phyloP scores from a whole-genome alignment of 2,113 vertebrate species.

The Clupea harengus region DNA sequence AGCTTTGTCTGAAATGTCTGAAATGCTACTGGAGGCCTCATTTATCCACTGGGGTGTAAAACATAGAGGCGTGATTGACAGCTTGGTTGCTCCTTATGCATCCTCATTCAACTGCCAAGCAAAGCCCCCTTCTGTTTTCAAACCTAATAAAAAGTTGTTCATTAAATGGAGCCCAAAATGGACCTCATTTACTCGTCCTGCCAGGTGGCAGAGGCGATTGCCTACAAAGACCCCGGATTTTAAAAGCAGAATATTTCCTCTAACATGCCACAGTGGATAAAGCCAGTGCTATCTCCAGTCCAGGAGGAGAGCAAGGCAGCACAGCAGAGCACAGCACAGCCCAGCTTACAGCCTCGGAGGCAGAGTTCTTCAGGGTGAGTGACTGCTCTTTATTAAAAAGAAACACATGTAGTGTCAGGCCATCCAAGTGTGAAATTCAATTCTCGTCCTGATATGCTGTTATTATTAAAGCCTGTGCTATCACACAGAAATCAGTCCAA shows the following conservation, averaged over 20 bases:
- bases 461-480: constrained; percentile 72
- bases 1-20: neutral
- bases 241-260: neutral
- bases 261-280: neutral
- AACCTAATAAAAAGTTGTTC: constrained; percentile 7
- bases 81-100: neutral
- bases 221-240: neutral
- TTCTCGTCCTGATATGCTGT: constrained; percentile 72
- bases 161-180: neutral
- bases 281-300: neutral
- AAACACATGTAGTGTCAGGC: constrained; percentile 71
- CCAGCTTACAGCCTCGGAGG: constrained; percentile 51
- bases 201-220: constrained; percentile 3
- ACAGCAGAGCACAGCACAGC: neutral
- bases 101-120: neutral
- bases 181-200: neutral
- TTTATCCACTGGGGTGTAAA: neutral
- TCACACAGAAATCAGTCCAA: constrained; percentile 61
- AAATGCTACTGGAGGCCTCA: neutral
- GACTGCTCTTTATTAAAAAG: constrained; percentile 70
- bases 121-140: neutral
- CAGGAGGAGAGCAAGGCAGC: neutral
- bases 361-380: constrained; percentile 52
- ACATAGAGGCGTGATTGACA: neutral
- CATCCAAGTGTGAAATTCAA: constrained; percentile 78